Evolutionary conservation across 2,888 invertebrate genomes (phyloP), one percentile per base, ranked within the genome.

Genomic region (Tiliacea aurago): DNA sequence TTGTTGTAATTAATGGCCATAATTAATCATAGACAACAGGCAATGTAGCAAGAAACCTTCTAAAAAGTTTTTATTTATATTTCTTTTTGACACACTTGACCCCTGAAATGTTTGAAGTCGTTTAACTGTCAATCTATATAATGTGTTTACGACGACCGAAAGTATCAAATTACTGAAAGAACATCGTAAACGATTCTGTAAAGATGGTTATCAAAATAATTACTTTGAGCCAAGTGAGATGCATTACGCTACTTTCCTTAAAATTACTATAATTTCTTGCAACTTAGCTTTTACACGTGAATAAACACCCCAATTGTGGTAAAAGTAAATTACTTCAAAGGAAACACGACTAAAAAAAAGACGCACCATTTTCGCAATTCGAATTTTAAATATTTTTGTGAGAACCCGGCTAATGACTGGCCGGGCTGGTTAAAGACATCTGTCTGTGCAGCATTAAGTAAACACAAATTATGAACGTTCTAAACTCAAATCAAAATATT

Each of bases 51-150:
- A 53, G 58, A 78, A 58, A 64, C 2, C 7, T 15, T 3, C 15
- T 65, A 73, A 80, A 80, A 75, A 70, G 51, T 62, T 63, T 33
- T 28, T 68, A 61, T 76, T 82, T 45, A 37, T 28, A 58, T 68
- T 75, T 49, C 62, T 51, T 53, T 62, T 56, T 71, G 45, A 69
- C 74, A 85, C 76, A 43, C 53, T 76, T 90, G 89, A 91, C 89
- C 89, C 87, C 85, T 74, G 81, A 86, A 85, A 66, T 84, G 80
- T 86, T 86, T 74, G 85, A 85, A 86, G 81, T 81, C 89, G 91
- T 93, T 91, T 90, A 89, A 94, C 92, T 90, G 90, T 87, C 77
- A 83, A 86, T 80, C 86, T 87, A 83, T 45, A 81, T 86, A 86
- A 87, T 86, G 68, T 73, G 53, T 58, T 61, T 69, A 45, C 49